Conservation (phyloP, 2,888 invertebrate genomes). For the Pedicia rivosa region DNA sequence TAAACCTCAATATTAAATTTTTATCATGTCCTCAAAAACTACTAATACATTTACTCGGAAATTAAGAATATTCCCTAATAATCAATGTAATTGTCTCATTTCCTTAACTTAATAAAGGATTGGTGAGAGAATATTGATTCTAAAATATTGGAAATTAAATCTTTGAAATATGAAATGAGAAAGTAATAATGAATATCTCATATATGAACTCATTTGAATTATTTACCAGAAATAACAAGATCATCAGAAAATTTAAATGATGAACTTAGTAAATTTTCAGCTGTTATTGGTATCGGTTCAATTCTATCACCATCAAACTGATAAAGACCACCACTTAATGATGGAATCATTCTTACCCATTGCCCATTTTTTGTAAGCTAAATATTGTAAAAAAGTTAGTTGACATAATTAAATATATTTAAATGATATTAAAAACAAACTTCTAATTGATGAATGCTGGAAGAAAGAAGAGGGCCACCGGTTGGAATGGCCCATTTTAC, state of each 20-base stretch:
- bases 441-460: slow-evolving; percentile 78
- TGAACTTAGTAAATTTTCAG: slow-evolving; percentile 71
- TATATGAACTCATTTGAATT: slow-evolving; percentile 2
- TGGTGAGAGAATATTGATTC: no score
- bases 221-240: slow-evolving; percentile 65
- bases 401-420: slow-evolving; percentile 5
- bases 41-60: no score
- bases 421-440: slow-evolving; percentile 28
- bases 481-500: slow-evolving; percentile 68
- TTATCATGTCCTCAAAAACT: no score
- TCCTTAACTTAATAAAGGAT: no score
- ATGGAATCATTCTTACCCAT: slow-evolving; percentile 81
- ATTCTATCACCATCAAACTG: slow-evolving; percentile 80
- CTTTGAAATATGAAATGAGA: slow-evolving; percentile 7
- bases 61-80: no score
- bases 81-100: no score
- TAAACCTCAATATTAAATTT: no score
- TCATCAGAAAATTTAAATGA: slow-evolving; percentile 78
- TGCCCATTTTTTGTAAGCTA: slow-evolving; percentile 70
- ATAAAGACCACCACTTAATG: slow-evolving; percentile 80
- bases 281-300: slow-evolving; percentile 73
- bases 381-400: slow-evolving; percentile 15
- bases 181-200: slow-evolving; percentile 4
- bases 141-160: slow-evolving; percentile 2
- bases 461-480: slow-evolving; percentile 64